phyloP scores from a whole-genome alignment of 2,797 vertebrate genomes.

The Eremophila alpestris region DNA sequence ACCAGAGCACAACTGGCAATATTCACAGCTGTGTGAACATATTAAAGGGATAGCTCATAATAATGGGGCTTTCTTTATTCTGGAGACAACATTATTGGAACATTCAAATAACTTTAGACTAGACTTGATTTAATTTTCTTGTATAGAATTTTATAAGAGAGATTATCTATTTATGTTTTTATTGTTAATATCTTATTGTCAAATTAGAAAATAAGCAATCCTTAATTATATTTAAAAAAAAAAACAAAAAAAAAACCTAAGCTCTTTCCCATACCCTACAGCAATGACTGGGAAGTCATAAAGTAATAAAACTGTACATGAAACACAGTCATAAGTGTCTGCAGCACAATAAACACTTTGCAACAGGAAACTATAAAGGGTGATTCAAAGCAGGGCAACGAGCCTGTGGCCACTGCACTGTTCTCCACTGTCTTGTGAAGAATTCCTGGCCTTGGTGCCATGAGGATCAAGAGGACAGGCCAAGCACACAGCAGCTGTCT shows the following conservation, averaged over 20 bases:
- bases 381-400: not conserved
- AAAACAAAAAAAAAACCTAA: not conserved
- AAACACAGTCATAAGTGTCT: not conserved
- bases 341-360: not conserved
- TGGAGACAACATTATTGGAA: not conserved
- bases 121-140: not conserved
- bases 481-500: not conserved
- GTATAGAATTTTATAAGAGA: not conserved
- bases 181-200: not conserved
- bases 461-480: not conserved
- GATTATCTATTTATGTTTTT: not conserved
- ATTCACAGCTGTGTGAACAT: not conserved
- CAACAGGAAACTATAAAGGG: not conserved
- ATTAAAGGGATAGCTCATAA: not conserved
- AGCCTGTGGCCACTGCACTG: not conserved
- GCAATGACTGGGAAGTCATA: not conserved
- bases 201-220: not conserved
- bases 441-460: not conserved
- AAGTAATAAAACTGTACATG: not conserved
- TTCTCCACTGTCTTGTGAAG: not conserved
- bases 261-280: not conserved
- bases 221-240: not conserved
- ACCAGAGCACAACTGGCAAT: not conserved
- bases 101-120: not conserved
- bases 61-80: not conserved